These are phyloP conservation scores for Leptodirus hochenwartii DNA, from an alignment of 2,888 invertebrate species.

Conservation along the genomic window DNA sequence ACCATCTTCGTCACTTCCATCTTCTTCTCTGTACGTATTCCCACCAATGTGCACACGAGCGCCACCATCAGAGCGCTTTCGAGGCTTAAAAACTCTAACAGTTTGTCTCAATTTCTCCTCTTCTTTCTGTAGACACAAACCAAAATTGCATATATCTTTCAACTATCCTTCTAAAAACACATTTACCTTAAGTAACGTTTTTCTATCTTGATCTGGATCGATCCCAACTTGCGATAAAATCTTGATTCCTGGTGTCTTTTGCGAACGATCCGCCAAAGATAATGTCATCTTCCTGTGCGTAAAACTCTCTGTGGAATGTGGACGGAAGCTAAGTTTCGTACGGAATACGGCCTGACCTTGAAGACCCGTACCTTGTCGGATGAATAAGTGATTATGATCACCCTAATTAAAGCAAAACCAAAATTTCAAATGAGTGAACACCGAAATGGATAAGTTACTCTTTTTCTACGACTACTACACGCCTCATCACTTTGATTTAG, in stretches of 20 bases:
- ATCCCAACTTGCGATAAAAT: conserved; percentile 84
- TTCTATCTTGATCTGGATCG: conserved; percentile 87
- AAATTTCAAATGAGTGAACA: not conserved
- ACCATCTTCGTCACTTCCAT: conserved; percentile 86
- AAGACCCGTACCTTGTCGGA: conserved; percentile 92
- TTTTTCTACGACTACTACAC: conserved; percentile 7
- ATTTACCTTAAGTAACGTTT: conserved; percentile 74
- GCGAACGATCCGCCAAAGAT: conserved; percentile 86
- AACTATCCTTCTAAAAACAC: conserved; percentile 3
- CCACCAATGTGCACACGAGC: conserved; percentile 24
- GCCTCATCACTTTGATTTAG: not conserved
- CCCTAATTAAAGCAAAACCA: conserved; percentile 39
- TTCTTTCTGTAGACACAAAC: conserved; percentile 51
- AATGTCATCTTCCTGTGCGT: conserved; percentile 98
- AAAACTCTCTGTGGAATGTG: conserved; percentile 96
- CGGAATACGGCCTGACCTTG: conserved; percentile 96
- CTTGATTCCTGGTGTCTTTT: conserved; percentile 88
- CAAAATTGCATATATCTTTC: conserved; percentile 5
- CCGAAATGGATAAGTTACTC: not conserved
- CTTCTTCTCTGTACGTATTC: conserved; percentile 44
- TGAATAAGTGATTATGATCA: conserved; percentile 94
- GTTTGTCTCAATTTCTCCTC: conserved; percentile 88
- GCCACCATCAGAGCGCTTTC: conserved; percentile 22
- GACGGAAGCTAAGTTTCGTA: conserved; percentile 91
- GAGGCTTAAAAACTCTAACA: conserved; percentile 37